phyloP scores from a whole-genome alignment of 2,797 vertebrate genomes.

The Mormyrops attenuatus region DNA sequence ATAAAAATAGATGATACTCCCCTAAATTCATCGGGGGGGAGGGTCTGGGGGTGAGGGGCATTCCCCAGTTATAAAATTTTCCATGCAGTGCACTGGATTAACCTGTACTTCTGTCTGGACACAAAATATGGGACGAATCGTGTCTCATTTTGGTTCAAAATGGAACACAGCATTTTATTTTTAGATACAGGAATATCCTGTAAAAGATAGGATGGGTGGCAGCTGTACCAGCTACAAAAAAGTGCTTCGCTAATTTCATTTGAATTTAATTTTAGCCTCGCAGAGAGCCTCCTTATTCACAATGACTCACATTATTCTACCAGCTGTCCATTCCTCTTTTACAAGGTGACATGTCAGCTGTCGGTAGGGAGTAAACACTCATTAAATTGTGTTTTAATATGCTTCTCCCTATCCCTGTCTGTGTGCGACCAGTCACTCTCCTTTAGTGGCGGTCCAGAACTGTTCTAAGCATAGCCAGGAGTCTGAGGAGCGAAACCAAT shows the following conservation, averaged over 20 bases:
- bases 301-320: background rate
- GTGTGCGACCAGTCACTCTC: background rate
- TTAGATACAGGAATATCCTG: background rate
- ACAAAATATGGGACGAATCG: background rate
- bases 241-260: background rate
- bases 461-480: background rate
- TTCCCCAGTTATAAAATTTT: background rate
- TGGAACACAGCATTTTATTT: background rate
- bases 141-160: background rate
- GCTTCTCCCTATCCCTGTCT: background rate
- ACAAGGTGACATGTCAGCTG: background rate
- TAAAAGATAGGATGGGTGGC: background rate
- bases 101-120: background rate
- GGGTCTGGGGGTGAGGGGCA: background rate
- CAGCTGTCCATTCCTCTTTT: background rate
- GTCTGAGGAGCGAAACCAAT: background rate
- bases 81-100: background rate
- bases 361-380: background rate
- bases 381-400: background rate
- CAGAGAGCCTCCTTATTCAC: background rate
- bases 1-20: background rate
- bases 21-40: background rate
- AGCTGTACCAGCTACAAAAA: background rate
- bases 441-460: background rate
- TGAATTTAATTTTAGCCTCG: background rate